A percentile compares a stretch with the other conserved stretches of the same genome.
Evolutionary conservation across 2,113 vertebrate genomes (phyloP).

Genomic region (Oceanites oceanicus): DNA sequence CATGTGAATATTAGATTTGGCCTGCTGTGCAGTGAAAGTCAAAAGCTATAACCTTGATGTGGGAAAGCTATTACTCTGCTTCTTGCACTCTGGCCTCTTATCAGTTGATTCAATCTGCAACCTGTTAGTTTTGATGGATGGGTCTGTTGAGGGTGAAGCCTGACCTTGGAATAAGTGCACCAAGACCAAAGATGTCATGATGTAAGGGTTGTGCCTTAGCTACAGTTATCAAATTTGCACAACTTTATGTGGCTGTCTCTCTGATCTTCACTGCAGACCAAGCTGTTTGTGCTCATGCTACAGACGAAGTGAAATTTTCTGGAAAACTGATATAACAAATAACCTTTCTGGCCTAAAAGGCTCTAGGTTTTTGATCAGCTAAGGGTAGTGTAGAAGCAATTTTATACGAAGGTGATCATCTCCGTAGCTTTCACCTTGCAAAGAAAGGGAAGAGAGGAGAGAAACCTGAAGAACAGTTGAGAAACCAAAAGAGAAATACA

Average conservation of each 20-base stretch:
- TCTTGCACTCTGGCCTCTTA: conserved; percentile 1
- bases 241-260: not conserved
- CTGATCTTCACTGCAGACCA: not conserved
- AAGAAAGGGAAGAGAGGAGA: not conserved
- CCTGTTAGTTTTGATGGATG: conserved; percentile 23
- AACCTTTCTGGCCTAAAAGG: not conserved
- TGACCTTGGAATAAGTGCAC: not conserved
- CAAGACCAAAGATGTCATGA: not conserved
- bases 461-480: not conserved
- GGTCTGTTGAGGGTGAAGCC: not conserved
- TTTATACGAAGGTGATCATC: not conserved
- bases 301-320: not conserved
- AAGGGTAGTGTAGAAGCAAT: not conserved
- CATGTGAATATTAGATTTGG: not conserved
- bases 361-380: not conserved
- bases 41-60: not conserved
- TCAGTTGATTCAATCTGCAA: not conserved
- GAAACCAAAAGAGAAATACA: not conserved
- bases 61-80: not conserved
- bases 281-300: not conserved
- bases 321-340: not conserved
- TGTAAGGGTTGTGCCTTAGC: not conserved
- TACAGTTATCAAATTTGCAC: not conserved
- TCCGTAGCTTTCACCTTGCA: not conserved
- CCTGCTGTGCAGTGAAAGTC: not conserved